These are phyloP conservation scores for Probaryconus sp. DNA, from an alignment of 1,140 invertebrate species.

Conservation along the genomic window DNA sequence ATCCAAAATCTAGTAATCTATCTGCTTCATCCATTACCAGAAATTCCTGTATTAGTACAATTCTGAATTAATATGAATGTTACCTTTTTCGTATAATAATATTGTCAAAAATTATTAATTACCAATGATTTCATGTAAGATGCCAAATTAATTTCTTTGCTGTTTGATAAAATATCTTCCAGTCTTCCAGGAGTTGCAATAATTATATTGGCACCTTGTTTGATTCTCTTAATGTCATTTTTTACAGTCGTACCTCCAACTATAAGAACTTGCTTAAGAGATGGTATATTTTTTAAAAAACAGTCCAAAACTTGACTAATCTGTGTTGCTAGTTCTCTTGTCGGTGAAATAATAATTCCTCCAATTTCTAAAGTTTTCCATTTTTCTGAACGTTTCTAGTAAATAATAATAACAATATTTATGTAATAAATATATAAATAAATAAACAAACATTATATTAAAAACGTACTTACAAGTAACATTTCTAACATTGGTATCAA, in stretches of 20 bases:
- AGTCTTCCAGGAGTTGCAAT: constrained; percentile 95
- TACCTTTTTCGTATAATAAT: too few species aligned
- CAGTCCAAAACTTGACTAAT: constrained; percentile 86
- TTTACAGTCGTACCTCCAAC: constrained; percentile 90
- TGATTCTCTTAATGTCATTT: constrained; percentile 85
- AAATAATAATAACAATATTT: too few species aligned
- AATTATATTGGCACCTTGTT: constrained; percentile 89
- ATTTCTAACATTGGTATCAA: constrained; percentile 94
- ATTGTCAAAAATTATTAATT: too few species aligned
- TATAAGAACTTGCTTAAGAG: constrained; percentile 81
- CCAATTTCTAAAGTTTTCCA: constrained; percentile 90
- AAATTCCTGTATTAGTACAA: constrained; percentile 84
- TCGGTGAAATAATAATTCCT: constrained; percentile 94
- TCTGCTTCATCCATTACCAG: constrained; percentile 98
- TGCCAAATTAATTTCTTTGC: constrained; percentile 82
- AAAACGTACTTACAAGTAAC: constrained; percentile 83
- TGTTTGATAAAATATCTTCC: constrained; percentile 89
- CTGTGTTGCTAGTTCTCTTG: constrained; percentile 94
- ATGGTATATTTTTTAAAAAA: constrained; percentile 81
- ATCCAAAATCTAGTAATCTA: constrained; percentile 94
- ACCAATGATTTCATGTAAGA: constrained; percentile 85
- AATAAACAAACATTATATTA: neutral
- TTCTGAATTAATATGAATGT: too few species aligned
- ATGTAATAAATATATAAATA: constrained; percentile 3
- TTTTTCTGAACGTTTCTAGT: constrained; percentile 75